Base-by-base conservation (phyloP, 2,888 invertebrate genomes). In the Cepaea hortensis region DNA sequence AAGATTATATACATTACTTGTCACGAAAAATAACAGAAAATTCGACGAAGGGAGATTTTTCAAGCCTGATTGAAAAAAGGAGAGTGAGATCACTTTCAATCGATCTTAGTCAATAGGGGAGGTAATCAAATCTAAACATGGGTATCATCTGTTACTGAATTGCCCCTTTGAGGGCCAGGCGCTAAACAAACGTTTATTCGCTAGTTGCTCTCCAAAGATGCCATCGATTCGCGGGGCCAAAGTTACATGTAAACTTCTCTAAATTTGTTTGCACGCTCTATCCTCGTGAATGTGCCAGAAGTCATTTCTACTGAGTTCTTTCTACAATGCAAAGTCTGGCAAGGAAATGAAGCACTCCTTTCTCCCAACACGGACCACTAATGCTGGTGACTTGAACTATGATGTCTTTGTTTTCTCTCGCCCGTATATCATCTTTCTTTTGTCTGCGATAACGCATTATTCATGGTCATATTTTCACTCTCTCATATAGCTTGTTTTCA, bases 41-140 rank as follows among this genome's bases (percentile, higher is more conserved):
- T 79, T 77, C 79, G 18, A 48, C 85, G 55, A 50, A 68, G 62
- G 46, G 65, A 85, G 70, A 70, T 79, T 23, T 83, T 79, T 50
- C 65, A 85, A 85, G 65, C 77, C 18, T 55, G 70, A 70, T 70
- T 50, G 79, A 85, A 85, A 85, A 85, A 85, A 81, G 50, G 50
- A 23, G 70, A 62, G 55, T 20, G 70, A 9, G 65, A 76, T 85
- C 85, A 65, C 68, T 85, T 85, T 85, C 85, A 85, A 85, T 85
- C 85, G 50, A 77, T 85, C 85, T 48, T 85, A 76, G 85, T 85
- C 85, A 85, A 79, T 76, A 72, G 70, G 68, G 55, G 79, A 77
- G 85, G 79, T 85, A 85, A 85, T 85, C 85, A 85, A 85, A 85
- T 77, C 85, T 48, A 85, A 85, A 85, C 85, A 85, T 20, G 79